A percentile compares a stretch with the other conserved stretches of the same genome.
These are phyloP conservation scores for Ypsolopha scabrella DNA, from an alignment of 2,888 invertebrate species.

Conservation along the genomic window DNA sequence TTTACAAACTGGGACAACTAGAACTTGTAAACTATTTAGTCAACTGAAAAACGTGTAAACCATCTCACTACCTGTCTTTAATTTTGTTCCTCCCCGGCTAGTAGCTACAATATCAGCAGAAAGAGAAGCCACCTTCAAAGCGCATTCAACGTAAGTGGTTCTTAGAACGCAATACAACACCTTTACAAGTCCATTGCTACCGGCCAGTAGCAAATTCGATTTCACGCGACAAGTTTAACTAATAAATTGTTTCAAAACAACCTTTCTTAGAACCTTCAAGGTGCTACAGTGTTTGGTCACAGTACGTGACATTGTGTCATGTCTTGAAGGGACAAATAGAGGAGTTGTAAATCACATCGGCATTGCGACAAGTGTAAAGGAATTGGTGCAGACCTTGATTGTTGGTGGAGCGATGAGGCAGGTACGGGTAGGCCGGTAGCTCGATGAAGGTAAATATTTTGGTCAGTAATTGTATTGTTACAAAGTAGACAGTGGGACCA, in stretches of 20 bases:
- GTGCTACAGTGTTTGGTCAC: background rate
- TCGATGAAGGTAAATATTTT: slow-evolving; percentile 47
- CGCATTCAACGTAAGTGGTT: no score
- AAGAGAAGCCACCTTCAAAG: no score
- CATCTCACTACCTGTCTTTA: no score
- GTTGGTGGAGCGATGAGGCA: slow-evolving; percentile 5
- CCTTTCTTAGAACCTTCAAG: background rate
- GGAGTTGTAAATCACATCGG: background rate
- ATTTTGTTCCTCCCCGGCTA: no score
- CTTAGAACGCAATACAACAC: background rate
- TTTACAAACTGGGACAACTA: no score
- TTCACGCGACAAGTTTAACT: background rate
- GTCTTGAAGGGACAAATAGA: background rate
- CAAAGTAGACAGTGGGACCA: background rate
- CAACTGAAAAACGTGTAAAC: no score
- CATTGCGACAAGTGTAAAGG: slow-evolving; percentile 18
- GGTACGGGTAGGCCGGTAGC: slow-evolving; percentile 15
- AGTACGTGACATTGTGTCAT: background rate
- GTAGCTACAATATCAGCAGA: no score
- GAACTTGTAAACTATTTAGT: no score
- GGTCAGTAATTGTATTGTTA: slow-evolving; percentile 34
- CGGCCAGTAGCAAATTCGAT: background rate
- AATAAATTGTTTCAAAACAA: background rate
- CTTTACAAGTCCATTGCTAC: background rate
- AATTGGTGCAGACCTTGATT: background rate